Percentiles rank a stretch among this genome's conserved stretches.
These are phyloP conservation scores for Pseudochromis fuscus DNA, from an alignment of 2,797 vertebrate species.

Conservation along the genomic window DNA sequence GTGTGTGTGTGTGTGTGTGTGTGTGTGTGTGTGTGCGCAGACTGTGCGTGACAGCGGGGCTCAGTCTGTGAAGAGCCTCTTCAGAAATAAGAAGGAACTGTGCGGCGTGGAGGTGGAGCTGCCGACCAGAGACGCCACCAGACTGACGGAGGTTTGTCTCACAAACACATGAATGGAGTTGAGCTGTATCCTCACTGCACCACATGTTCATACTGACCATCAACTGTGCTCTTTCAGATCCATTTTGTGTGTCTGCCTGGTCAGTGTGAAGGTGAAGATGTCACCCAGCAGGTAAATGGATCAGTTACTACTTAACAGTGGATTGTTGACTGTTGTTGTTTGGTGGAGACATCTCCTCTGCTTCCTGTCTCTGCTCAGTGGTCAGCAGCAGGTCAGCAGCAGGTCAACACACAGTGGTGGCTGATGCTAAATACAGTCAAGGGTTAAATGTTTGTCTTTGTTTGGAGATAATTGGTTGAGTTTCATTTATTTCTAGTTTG, in stretches of 20 bases:
- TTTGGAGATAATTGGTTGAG: too few relatives aligned
- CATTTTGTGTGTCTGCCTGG: conserved; percentile 86
- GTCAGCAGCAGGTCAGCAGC: too few relatives aligned
- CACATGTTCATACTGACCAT: conserved; percentile 3
- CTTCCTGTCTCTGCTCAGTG: too few relatives aligned
- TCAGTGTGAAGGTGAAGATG: conserved; percentile 81
- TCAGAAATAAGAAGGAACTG: conserved; percentile 92
- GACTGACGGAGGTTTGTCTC: conserved; percentile 88
- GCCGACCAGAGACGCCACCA: conserved; percentile 80
- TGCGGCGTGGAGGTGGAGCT: conserved; percentile 88
- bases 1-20: conserved; percentile 49
- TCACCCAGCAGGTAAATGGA: conserved; percentile 81
- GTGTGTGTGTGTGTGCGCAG: conserved; percentile 78
- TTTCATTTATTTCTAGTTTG: too few relatives aligned
- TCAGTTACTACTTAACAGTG: too few relatives aligned
- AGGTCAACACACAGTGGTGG: too few relatives aligned
- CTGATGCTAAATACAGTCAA: too few relatives aligned
- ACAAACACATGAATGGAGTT: conserved; percentile 5
- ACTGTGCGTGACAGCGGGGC: conserved; percentile 88
- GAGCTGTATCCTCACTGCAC: too few relatives aligned
- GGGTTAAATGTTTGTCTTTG: too few relatives aligned
- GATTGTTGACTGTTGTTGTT: too few relatives aligned
- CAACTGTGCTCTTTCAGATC: conserved; percentile 76
- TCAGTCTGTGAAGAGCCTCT: conserved; percentile 89
- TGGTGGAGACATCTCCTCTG: too few relatives aligned